Evolutionary conservation across 2,797 vertebrate genomes (phyloP), one percentile per base, ranked within the genome.

Genomic region (Dallia pectoralis): DNA sequence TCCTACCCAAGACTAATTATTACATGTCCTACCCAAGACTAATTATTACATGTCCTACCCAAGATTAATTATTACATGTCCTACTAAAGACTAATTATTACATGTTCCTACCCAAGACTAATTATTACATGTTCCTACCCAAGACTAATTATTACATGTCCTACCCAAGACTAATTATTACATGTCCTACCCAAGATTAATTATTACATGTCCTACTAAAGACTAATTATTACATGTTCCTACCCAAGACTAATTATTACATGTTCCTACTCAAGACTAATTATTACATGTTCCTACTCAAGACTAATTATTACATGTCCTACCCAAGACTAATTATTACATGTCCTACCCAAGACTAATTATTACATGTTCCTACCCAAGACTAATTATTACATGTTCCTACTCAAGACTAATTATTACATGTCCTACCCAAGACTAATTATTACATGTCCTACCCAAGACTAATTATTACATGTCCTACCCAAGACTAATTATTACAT

Each of bases 1-100:
- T n/a, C n/a, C n/a, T n/a, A n/a, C 30, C 32, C 4, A 40, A 25
- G 67, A 59, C 40, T 51, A 51, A 65, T 75, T 72, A 61, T 74
- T 72, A 30, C 33, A 33, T 7, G 19, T 69, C 15, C 9, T n/a
- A 51, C 12, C 32, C 4, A 40, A 25, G 67, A 59, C 40, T 51
- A 51, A 65, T 75, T 72, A 61, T 74, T 72, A 30, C 33, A 33
- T 7, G 19, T 69, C 15, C 9, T n/a, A 51, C 12, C 32, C 4
- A 40, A 25, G 67, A 59, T 33, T 51, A 51, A 65, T 75, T 72
- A 61, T 74, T 72, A 30, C 33, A 33, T 7, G 19, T 69, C 15
- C 9, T n/a, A 51, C 12, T 19, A 1, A 40, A 25, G 67, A 59
- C 40, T 51, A 51, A 65, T 75, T 72, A 61, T 74, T 72, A 30